Evolutionary conservation across 2,113 vertebrate genomes (phyloP), one percentile per base, ranked within the genome.

Genomic region (Grammomys dolichurus): DNA sequence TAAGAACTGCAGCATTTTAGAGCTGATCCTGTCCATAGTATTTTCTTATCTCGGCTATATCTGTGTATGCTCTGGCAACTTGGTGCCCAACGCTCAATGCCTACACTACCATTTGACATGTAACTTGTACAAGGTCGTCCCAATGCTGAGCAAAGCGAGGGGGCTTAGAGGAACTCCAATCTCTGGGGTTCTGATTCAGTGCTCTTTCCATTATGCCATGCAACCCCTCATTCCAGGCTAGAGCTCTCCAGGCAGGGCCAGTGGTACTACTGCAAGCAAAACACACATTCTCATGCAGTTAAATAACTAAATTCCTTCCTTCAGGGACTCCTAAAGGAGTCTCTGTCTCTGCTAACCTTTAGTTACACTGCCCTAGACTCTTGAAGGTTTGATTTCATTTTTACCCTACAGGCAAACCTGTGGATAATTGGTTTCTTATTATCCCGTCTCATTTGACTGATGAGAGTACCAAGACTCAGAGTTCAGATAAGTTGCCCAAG

Each of bases 401-500:
- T 91, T 65, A 93, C 91, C 88, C 92, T 88, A 43, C 63, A 92
- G 93, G 85, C 51, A 93, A 96, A 96, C 81, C 88, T 92, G 86
- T 96, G 60, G 58, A 76, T 51, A 91, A 94, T 70, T 60, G 95
- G 43, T 67, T 54, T 91, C 89, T 96, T 90, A 92, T 84, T 76
- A 80, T 85, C 94, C 46, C 73, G 85, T 92, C 75, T 54, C 28
- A 88, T 93, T 90, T 94, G 87, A 91, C 84, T 80, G 85, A 93
- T 54, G 87, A 96, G 65, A 69, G 84, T 80, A 97, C 17, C 13
- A 63, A 95, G 85, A 80, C 65, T 92, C 43, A 85, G 54, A 95
- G 80, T 97, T 97, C 85, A 97, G 67, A 67, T 89, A 96, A 97
- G 81, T 95, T 96, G 81, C n/a, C 89, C 95, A 97, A 98, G 97